Percentiles rank a stretch among this genome's conserved stretches.
Conservation (phyloP, 2,888 invertebrate genomes). For the Cremastobaeus sp. region DNA sequence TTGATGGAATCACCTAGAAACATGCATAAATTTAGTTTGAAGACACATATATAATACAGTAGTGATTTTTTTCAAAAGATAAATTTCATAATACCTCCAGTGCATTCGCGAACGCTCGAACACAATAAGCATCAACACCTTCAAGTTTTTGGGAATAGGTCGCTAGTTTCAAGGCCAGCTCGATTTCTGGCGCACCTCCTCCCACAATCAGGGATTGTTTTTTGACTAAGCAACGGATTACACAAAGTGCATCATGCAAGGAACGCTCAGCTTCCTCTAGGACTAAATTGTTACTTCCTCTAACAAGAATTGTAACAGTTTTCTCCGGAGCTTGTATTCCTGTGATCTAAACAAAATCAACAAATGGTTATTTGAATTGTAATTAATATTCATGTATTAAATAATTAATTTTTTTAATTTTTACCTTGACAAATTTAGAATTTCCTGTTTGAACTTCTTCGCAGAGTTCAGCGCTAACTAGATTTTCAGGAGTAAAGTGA, state of each 20-base stretch:
- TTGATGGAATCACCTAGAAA: conserved; percentile 88
- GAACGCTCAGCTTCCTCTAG: conserved; percentile 90
- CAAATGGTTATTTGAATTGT: not conserved
- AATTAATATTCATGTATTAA: not conserved
- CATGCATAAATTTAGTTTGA: not conserved
- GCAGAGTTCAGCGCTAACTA: conserved; percentile 94
- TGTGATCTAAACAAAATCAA: conserved; percentile 82
- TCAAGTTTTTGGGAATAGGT: conserved; percentile 89
- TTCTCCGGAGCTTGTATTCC: conserved; percentile 92
- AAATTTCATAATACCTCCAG: conserved; percentile 81
- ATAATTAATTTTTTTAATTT: conserved; percentile 1
- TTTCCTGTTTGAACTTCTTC: conserved; percentile 95
- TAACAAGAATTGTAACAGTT: conserved; percentile 94
- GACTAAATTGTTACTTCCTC: conserved; percentile 91
- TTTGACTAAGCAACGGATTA: conserved; percentile 97
- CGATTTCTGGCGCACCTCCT: conserved; percentile 98
- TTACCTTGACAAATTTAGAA: conserved; percentile 92
- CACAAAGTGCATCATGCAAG: conserved; percentile 91
- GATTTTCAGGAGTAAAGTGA: conserved; percentile 95
- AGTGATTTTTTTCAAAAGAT: conserved; percentile 2
- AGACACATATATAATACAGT: not conserved
- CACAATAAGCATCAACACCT: conserved; percentile 97
- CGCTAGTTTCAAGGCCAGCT: conserved; percentile 90
- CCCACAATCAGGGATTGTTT: conserved; percentile 95
- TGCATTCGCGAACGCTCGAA: conserved; percentile 96